These are phyloP conservation scores for Emydura subglobosa DNA, from an alignment of 2,113 vertebrate species.

Conservation along the genomic window DNA sequence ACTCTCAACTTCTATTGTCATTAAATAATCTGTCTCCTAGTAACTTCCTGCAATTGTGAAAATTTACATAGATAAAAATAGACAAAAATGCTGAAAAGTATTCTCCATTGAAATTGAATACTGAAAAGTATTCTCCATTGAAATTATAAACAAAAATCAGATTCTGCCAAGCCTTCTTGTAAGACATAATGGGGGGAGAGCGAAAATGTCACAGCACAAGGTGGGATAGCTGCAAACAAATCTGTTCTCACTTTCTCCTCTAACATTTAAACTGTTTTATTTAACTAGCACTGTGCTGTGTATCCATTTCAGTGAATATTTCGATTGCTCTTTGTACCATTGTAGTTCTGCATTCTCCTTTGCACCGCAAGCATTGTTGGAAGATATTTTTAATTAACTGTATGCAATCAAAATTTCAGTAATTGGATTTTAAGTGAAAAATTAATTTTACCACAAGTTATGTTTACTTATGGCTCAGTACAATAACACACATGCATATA, in stretches of 20 bases:
- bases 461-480: background rate
- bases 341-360: background rate
- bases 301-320: background rate
- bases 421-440: constrained; percentile 14
- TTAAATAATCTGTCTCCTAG: background rate
- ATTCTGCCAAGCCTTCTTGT: background rate
- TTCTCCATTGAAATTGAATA: background rate
- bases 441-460: constrained; percentile 22
- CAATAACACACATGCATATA: background rate
- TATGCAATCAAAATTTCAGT: constrained; percentile 1
- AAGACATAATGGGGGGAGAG: background rate
- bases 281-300: background rate
- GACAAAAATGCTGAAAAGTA: no score
- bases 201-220: background rate
- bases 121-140: background rate
- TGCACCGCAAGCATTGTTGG: background rate
- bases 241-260: background rate
- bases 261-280: background rate
- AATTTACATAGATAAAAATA: background rate
- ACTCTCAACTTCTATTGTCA: background rate
- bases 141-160: background rate
- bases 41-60: background rate
- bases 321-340: background rate
- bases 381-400: constrained; percentile 26
- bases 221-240: background rate